These are phyloP conservation scores for Ganaspis brasiliensis DNA, from an alignment of 2,888 invertebrate species.

Conservation along the genomic window DNA sequence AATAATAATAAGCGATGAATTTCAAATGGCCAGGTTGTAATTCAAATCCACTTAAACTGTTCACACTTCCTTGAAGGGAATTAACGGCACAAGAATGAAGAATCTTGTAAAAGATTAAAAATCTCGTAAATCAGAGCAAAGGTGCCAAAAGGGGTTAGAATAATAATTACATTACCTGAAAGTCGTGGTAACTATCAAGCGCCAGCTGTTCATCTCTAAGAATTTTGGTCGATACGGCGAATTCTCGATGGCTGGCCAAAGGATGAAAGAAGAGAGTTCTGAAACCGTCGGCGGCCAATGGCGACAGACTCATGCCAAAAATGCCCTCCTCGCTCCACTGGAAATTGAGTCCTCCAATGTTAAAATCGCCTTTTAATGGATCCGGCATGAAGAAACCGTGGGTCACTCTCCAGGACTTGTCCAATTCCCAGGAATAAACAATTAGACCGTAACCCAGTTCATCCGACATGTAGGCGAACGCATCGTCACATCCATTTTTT, in stretches of 20 bases:
- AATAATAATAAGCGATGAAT: background rate
- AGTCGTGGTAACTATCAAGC: conserved; percentile 87
- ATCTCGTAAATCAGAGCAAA: conserved; percentile 32
- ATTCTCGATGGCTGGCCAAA: conserved; percentile 89
- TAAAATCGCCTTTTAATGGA: conserved; percentile 89
- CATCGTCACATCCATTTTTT: conserved; percentile 86
- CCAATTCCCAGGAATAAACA: conserved; percentile 88
- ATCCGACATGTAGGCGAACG: conserved; percentile 90
- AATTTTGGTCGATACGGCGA: conserved; percentile 89
- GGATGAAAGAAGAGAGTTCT: conserved; percentile 90
- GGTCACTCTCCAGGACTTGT: conserved; percentile 90
- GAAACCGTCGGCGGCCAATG: conserved; percentile 85
- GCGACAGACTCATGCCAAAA: conserved; percentile 89
- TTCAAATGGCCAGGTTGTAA: background rate
- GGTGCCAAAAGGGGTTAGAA: conserved; percentile 26
- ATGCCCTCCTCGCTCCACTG: conserved; percentile 93
- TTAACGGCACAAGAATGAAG: conserved; percentile 20
- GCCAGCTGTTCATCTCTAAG: conserved; percentile 87
- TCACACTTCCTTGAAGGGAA: conserved; percentile 30
- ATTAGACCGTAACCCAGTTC: conserved; percentile 92
- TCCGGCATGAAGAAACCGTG: conserved; percentile 92
- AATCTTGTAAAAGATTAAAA: conserved; percentile 35
- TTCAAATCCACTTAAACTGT: conserved; percentile 12
- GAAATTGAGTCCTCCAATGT: conserved; percentile 90
- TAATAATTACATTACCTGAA: conserved; percentile 80